These are phyloP conservation scores for Zaprionus capensis DNA, from an alignment of 1,140 invertebrate species.

Conservation along the genomic window DNA sequence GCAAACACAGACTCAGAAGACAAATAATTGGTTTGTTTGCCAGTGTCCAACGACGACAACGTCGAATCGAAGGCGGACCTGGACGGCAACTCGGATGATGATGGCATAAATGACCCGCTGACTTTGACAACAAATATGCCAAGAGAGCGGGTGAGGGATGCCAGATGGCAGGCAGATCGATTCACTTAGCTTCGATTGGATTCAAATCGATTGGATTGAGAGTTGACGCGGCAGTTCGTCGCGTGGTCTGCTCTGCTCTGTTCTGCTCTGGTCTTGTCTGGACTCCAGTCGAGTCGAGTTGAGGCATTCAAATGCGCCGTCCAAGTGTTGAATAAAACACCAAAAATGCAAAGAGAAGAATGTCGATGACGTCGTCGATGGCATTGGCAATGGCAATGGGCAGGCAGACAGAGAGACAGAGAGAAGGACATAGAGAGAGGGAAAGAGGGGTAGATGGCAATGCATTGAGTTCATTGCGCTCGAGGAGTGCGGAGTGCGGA, in stretches of 20 bases:
- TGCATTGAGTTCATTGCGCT: slow-evolving; percentile 47
- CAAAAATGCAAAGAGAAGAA: slow-evolving; percentile 62
- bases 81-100: slow-evolving; percentile 11
- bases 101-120: slow-evolving; percentile 56
- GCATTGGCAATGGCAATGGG: slow-evolving; percentile 45
- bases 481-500: slow-evolving; percentile 1
- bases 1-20: slow-evolving; percentile 23
- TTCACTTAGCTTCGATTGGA: slow-evolving; percentile 29
- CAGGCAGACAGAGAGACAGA: neutral
- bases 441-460: neutral
- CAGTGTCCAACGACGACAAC: slow-evolving; percentile 3
- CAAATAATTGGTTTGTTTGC: slow-evolving; percentile 53
- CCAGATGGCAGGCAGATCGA: slow-evolving; percentile 15
- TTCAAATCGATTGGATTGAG: slow-evolving; percentile 36
- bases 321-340: slow-evolving; percentile 70
- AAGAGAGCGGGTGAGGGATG: neutral
- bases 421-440: neutral
- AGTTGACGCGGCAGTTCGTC: neutral
- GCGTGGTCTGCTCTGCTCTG: neutral
- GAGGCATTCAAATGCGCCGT: slow-evolving; percentile 58
- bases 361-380: slow-evolving; percentile 47
- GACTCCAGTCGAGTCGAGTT: neutral
- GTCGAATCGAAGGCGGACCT: neutral
- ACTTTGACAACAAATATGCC: slow-evolving; percentile 54
- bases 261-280: neutral